These are phyloP conservation scores for Emesis furor DNA, from an alignment of 2,888 invertebrate species.

Conservation along the genomic window DNA sequence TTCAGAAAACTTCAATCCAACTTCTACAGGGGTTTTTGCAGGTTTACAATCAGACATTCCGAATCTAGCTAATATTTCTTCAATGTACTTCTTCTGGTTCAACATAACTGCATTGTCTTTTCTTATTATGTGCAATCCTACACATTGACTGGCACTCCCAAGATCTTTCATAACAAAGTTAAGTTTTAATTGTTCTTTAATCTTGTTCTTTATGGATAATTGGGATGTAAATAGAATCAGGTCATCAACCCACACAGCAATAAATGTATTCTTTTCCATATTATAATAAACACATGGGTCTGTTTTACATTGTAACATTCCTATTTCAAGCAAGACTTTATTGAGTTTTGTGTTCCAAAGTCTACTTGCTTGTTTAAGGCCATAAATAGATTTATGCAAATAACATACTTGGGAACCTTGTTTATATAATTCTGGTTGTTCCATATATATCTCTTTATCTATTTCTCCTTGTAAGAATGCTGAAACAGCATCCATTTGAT, in stretches of 20 bases:
- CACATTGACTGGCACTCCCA: neutral
- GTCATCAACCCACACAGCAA: slow-evolving; percentile 63
- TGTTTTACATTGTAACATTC: slow-evolving; percentile 46
- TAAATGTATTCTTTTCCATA: slow-evolving; percentile 41
- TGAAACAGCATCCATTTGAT: slow-evolving; percentile 66
- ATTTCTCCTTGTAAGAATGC: slow-evolving; percentile 68
- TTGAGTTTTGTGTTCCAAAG: slow-evolving; percentile 38
- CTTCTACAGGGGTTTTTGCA: slow-evolving; percentile 27
- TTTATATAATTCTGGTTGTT: slow-evolving; percentile 51
- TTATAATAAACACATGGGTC: slow-evolving; percentile 60
- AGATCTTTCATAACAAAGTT: slow-evolving; percentile 25
- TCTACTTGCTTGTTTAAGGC: slow-evolving; percentile 59
- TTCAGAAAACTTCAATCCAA: slow-evolving; percentile 9
- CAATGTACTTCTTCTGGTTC: slow-evolving; percentile 72
- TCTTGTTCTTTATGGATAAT: slow-evolving; percentile 23
- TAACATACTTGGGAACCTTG: slow-evolving; percentile 61
- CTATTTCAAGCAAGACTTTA: slow-evolving; percentile 39
- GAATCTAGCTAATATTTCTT: slow-evolving; percentile 61
- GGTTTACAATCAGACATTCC: slow-evolving; percentile 32
- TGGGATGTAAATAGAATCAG: slow-evolving; percentile 39
- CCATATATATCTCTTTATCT: slow-evolving; percentile 66
- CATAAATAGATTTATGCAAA: slow-evolving; percentile 63
- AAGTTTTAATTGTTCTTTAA: slow-evolving; percentile 36
- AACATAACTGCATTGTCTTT: slow-evolving; percentile 14
- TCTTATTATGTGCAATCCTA: neutral